A percentile compares a stretch with the other conserved stretches of the same genome.
Conservation (phyloP, 37 sponge, comb jelly and placozoan genomes). For the Cliona cf. orientalis region DNA sequence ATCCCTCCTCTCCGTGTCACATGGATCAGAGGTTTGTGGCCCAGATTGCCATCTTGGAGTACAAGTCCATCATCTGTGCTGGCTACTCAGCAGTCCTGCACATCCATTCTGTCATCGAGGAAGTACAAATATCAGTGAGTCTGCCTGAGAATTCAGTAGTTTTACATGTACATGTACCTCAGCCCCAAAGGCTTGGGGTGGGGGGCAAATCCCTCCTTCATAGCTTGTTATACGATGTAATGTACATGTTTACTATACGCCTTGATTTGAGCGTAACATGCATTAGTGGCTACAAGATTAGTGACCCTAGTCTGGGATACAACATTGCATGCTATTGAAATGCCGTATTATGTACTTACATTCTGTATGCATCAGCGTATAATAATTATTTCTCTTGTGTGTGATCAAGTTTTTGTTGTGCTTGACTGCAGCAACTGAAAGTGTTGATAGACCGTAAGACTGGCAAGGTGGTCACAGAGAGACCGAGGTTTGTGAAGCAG, state of each 20-base stretch:
- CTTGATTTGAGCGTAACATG: too few relatives aligned
- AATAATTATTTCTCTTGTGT: too few relatives aligned
- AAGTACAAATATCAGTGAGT: constrained; percentile 90
- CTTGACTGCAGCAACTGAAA: constrained; percentile 79
- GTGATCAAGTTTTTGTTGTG: too few relatives aligned
- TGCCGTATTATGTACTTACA: too few relatives aligned
- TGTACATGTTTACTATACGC: too few relatives aligned
- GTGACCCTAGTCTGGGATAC: too few relatives aligned
- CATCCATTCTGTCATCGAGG: constrained; percentile 90
- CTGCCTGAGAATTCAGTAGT: neutral
- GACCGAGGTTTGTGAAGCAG: constrained; percentile 95
- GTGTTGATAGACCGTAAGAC: constrained; percentile 92
- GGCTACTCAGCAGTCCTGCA: constrained; percentile 95
- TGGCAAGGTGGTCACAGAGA: constrained; percentile 76
- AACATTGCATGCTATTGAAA: too few relatives aligned
- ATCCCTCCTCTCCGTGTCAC: constrained; percentile 67
- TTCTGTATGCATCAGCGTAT: too few relatives aligned
- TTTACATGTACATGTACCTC: too few relatives aligned
- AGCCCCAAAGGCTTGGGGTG: too few relatives aligned
- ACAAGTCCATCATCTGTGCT: constrained; percentile 95
- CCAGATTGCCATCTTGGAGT: constrained; percentile 88
- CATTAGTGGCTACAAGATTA: too few relatives aligned
- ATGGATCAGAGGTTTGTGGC: constrained; percentile 65
- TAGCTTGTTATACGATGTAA: neutral
- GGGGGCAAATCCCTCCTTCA: neutral